A percentile compares a stretch with the other conserved stretches of the same genome.
These are phyloP conservation scores for Podargus strigoides DNA, from an alignment of 2,797 vertebrate species.

Conservation along the genomic window DNA sequence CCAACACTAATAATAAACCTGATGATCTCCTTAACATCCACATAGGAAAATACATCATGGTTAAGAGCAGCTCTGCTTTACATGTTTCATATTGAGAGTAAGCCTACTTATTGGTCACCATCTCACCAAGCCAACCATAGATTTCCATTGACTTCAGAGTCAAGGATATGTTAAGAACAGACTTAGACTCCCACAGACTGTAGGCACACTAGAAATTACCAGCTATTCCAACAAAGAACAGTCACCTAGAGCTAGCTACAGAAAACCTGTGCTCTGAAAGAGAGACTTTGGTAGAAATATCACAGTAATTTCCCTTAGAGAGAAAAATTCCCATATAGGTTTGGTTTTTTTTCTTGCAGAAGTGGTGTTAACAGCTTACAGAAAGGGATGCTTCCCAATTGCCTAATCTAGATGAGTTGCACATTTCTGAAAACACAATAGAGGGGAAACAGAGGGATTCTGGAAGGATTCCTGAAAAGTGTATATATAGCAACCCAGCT, in stretches of 20 bases:
- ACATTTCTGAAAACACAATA: constrained; percentile 18
- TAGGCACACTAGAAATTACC: background rate
- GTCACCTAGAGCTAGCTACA: background rate
- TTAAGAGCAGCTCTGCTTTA: background rate
- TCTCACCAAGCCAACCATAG: background rate
- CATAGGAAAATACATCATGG: background rate
- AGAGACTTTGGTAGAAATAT: background rate
- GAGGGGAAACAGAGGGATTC: background rate
- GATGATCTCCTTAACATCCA: background rate
- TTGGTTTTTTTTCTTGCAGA: background rate
- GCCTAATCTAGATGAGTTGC: background rate
- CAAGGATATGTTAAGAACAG: background rate
- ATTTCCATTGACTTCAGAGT: background rate
- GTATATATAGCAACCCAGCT: background rate
- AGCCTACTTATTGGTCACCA: background rate
- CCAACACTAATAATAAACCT: background rate
- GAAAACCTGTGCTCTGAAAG: background rate
- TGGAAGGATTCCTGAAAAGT: constrained; percentile 7
- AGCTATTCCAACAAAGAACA: background rate
- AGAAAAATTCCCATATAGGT: background rate
- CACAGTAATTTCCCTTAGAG: background rate
- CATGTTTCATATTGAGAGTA: background rate
- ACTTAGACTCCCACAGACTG: background rate
- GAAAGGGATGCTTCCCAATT: background rate
- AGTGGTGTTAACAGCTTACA: background rate